Base-by-base conservation (phyloP, 2,113 vertebrate genomes). In the Miniopterus natalensis region DNA sequence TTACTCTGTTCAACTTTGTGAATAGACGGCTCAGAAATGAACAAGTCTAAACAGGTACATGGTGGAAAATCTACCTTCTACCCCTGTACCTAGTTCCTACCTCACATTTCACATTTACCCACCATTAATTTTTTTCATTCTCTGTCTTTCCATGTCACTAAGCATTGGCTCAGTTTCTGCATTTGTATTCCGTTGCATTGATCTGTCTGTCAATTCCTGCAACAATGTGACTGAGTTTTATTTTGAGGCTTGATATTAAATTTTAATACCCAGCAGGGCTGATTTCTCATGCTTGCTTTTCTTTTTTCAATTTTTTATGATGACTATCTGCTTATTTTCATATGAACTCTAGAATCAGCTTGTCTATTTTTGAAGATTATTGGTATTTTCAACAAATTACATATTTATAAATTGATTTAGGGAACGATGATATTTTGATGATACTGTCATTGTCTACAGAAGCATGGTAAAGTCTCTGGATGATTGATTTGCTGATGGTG, bases 331-430 rank as follows among this genome's bases (percentile, higher is more conserved):
- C 75, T 87, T 90, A 71, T 90, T 86, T 71, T 47, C 25, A 57
- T 21, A 45, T 29, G 14, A 93, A 71, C 51, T 75, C 11, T 51
- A 83, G 61, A 83, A 83, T 87, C 21, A 57, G 23, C 42, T 78
- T 81, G 13, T 83, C 31, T 57, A 49, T 8, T 84, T 93, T 57
- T 65, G 51, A 40, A 93, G 84, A 63, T 10, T 65, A 65, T 66
- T 55, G 36, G 18, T 65, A 57, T 71, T 88, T 94, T 55, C 45
- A 71, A 71, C 21, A 15, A 17, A 68, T 78, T 84, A 23, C 29
- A 40, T 87, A 87, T 83, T 49, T 91, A 68, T 61, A 91, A 91
- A 45, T 87, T 74, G 68, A 91, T 68, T 75, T 91, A 87, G 8
- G 68, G 51, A 91, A 70, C 53, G 36, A 12, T 70, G 42, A 75